Evolutionary conservation across 2,888 invertebrate species (phyloP), one percentile per base, ranked within the genome.

Genomic region (Thumatha senex): DNA sequence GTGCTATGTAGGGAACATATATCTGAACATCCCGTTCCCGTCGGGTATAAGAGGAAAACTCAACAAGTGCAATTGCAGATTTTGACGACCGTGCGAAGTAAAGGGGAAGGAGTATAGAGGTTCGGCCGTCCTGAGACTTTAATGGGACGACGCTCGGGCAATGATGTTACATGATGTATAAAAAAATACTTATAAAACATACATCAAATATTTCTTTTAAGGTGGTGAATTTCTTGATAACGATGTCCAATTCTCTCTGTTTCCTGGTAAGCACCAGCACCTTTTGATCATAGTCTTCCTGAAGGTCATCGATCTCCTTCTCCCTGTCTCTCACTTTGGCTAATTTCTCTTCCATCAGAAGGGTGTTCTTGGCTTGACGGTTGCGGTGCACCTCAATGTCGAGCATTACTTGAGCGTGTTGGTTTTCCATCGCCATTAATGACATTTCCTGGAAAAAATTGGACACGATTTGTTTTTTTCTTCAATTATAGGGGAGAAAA

Each of bases 351-450:
- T 93, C 78, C 9, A 86, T 58, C 0, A 76, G 38, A 0, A 48
- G 38, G n/a, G 78, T 76, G 61, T 89, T 89, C 66, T 70, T 87
- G 40, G 63, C 86, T 70, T 77, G 92, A 40, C 67, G 84, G 60
- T 68, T 91, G 52, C 79, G 82, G 51, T 86, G 89, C 57, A 87
- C 90, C 68, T 94, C 95, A 48, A 93, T 93, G 71, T 94, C 94
- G 58, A 90, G 83, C 74, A 92, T 78, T 50, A 92, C 75, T 58
- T 92, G 92, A 0, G 93, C 93, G 62, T 93, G 93, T 34, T 89
- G 84, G 62, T 94, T 94, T 74, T 95, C 94, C 62, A 91, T 84
- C 47, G 89, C 76, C 51, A 86, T 84, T 39, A 93, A 66, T 4
- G 84, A 66, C 53, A 94, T 84, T 83, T 95, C 95, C 87, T 93